These are phyloP conservation scores for Osmoderma eremita DNA, from an alignment of 2,888 invertebrate species.

Conservation along the genomic window DNA sequence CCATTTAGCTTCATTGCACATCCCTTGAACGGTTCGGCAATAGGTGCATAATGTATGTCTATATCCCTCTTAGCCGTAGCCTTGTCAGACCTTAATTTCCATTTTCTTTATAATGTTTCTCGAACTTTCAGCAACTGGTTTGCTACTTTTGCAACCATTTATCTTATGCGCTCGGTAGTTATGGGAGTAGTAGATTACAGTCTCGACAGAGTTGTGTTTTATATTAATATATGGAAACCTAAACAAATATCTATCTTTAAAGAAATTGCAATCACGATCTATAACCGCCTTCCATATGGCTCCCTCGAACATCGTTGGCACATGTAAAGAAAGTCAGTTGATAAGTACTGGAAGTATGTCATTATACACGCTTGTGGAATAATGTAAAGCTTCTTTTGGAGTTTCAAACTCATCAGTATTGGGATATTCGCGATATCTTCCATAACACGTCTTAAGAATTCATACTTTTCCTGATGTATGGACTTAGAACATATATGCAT, in stretches of 20 bases:
- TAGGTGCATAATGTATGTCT: too few species aligned
- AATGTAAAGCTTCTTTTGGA: background rate
- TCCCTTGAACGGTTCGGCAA: too few species aligned
- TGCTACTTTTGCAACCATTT: too few species aligned
- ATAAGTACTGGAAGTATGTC: background rate
- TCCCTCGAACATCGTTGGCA: background rate
- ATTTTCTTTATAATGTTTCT: too few species aligned
- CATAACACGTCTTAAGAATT: background rate
- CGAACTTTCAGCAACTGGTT: too few species aligned
- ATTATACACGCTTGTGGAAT: too few species aligned
- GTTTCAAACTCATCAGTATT: background rate
- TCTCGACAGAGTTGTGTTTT: background rate
- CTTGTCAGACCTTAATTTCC: too few species aligned
- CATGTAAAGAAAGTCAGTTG: background rate
- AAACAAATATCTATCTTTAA: too few species aligned
- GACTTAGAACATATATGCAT: background rate
- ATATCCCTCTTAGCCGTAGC: too few species aligned
- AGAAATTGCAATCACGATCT: too few species aligned
- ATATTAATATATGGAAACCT: background rate
- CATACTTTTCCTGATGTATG: slow-evolving; percentile 1
- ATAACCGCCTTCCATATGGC: background rate
- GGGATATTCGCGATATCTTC: background rate
- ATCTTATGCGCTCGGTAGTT: too few species aligned
- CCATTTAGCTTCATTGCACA: too few species aligned
- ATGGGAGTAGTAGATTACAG: background rate